phyloP scores from a whole-genome alignment of 2,797 vertebrate genomes.

The Hipposideros larvatus region DNA sequence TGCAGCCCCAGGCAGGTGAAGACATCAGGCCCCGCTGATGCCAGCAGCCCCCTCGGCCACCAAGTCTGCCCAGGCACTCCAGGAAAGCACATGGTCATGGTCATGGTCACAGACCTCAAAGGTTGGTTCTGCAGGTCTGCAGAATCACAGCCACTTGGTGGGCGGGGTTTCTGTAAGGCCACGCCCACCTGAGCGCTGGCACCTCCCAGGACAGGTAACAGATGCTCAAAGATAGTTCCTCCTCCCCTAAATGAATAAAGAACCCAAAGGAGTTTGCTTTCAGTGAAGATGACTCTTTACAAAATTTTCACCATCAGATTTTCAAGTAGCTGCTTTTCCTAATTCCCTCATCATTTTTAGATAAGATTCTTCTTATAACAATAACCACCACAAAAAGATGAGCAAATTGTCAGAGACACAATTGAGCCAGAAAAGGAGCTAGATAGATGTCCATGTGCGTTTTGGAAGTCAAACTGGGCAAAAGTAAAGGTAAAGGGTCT shows the following conservation, averaged over 20 bases:
- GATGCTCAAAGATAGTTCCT: neutral
- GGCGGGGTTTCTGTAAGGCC: rapidly evolving
- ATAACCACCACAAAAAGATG: too few species aligned
- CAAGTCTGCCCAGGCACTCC: neutral
- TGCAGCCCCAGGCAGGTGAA: rapidly evolving
- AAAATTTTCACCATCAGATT: neutral
- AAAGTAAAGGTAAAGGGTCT: rapidly evolving
- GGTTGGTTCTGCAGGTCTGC: rapidly evolving
- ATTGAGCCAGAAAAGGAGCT: rapidly evolving
- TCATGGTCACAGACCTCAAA: too few species aligned
- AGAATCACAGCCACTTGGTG: rapidly evolving
- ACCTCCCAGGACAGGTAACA: neutral
- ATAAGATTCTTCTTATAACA: neutral
- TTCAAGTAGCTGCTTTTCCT: neutral
- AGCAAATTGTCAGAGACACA: neutral
- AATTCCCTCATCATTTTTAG: neutral
- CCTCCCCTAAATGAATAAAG: neutral
- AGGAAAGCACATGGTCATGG: rapidly evolving
- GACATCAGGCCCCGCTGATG: rapidly evolving
- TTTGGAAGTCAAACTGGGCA: neutral
- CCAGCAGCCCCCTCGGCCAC: neutral
- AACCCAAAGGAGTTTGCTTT: rapidly evolving
- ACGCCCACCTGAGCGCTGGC: neutral
- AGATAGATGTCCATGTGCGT: rapidly evolving
- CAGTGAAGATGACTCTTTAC: too few species aligned